phyloP scores from a whole-genome alignment of 2,797 vertebrate genomes.

The Gymnocypris eckloni region DNA sequence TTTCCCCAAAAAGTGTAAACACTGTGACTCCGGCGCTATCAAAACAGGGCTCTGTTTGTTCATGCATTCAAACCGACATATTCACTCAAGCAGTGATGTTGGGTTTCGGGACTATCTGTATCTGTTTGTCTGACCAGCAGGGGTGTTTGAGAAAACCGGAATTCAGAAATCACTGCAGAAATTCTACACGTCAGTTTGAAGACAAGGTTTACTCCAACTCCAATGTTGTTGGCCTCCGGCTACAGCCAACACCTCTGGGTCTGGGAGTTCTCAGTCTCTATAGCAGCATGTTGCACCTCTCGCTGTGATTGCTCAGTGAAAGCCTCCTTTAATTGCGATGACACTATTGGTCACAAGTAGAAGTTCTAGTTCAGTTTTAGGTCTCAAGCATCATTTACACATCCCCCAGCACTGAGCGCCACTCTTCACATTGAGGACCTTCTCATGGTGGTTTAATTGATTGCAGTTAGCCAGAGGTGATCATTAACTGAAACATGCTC shows the following conservation, averaged over 20 bases:
- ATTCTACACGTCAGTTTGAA: not conserved
- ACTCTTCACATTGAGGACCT: conserved; percentile 62
- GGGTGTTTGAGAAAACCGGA: not conserved
- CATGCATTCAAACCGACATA: not conserved
- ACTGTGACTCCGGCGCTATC: not conserved
- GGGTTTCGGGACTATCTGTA: not conserved
- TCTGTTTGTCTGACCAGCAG: not conserved
- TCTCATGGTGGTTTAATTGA: conserved; percentile 73
- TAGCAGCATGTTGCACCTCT: conserved; percentile 44
- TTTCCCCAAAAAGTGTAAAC: not conserved
- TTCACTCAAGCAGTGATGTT: not conserved
- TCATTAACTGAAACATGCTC: conserved; percentile 71
- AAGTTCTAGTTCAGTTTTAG: conserved; percentile 57
- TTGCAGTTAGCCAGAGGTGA: conserved; percentile 70
- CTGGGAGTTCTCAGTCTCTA: conserved; percentile 54
- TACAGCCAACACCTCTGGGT: conserved; percentile 37
- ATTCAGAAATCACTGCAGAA: not conserved
- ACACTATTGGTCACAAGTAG: conserved; percentile 64
- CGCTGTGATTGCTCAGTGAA: not conserved
- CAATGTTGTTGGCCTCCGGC: conserved; percentile 58
- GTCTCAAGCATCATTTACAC: conserved; percentile 69
- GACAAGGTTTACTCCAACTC: conserved; percentile 52
- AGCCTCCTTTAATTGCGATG: conserved; percentile 65
- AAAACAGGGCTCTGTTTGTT: not conserved
- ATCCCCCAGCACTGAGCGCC: conserved; percentile 53